These are phyloP conservation scores for Nymphalis c-album DNA, from an alignment of 2,888 invertebrate genomes.

Conservation along the genomic window DNA sequence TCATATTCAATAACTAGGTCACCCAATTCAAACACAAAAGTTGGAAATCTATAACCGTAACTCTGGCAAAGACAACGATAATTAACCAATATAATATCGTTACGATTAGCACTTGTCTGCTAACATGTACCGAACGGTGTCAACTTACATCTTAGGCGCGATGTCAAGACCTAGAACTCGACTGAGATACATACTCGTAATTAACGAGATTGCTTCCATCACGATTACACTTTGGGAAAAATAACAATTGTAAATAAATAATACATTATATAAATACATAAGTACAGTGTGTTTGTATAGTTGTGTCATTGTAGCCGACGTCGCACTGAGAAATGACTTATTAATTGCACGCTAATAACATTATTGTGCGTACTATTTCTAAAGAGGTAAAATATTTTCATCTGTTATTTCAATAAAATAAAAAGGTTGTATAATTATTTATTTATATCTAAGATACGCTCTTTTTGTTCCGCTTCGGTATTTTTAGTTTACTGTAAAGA, in stretches of 20 bases:
- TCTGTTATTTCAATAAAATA: background rate
- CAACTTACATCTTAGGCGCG: background rate
- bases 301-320: background rate
- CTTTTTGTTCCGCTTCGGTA: no score
- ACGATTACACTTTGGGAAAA: background rate
- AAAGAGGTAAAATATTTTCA: background rate
- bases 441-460: no score
- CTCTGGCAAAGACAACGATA: background rate
- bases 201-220: background rate
- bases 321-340: background rate
- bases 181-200: background rate
- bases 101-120: background rate
- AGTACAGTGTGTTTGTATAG: no score
- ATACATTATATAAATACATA: background rate
- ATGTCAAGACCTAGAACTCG: slow-evolving; percentile 3
- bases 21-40: background rate
- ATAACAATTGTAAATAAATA: background rate
- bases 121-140: background rate
- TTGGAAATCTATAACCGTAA: background rate
- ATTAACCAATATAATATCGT: background rate
- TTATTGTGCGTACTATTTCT: no score
- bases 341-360: background rate
- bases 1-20: background rate
- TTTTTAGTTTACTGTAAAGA: background rate
- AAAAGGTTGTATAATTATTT: background rate